phyloP scores from a whole-genome alignment of 2,797 vertebrate genomes.

The Parambassis ranga region DNA sequence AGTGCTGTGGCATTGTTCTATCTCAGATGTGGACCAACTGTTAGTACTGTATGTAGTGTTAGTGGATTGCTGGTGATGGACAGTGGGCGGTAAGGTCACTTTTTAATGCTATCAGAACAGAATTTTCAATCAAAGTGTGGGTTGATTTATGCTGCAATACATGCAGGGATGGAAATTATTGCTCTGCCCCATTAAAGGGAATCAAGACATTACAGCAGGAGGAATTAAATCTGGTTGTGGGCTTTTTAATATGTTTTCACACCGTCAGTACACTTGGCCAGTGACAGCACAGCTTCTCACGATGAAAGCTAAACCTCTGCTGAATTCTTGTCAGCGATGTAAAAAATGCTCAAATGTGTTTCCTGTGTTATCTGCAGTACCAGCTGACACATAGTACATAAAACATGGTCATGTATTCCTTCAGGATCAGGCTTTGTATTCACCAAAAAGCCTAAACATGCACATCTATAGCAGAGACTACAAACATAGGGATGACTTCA shows the following conservation, averaged over 20 bases:
- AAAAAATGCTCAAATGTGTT: slow-evolving; percentile 38
- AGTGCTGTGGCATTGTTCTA: slow-evolving; percentile 19
- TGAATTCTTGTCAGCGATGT: slow-evolving; percentile 48
- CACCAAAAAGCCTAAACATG: neutral
- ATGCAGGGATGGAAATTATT: slow-evolving; percentile 31
- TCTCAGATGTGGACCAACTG: neutral
- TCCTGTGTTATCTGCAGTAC: slow-evolving; percentile 51
- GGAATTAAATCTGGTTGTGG: slow-evolving; percentile 29
- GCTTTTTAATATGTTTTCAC: neutral
- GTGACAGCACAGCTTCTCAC: slow-evolving; percentile 9
- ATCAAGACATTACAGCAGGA: slow-evolving; percentile 10
- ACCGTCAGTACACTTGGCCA: slow-evolving; percentile 19
- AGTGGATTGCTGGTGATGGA: slow-evolving; percentile 17
- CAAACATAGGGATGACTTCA: neutral
- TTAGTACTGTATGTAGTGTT: neutral
- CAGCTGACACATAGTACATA: slow-evolving; percentile 40
- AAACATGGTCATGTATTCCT: slow-evolving; percentile 23
- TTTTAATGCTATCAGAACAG: slow-evolving; percentile 21
- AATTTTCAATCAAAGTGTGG: slow-evolving; percentile 24
- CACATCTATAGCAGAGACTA: slow-evolving; percentile 1
- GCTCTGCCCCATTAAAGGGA: slow-evolving; percentile 15
- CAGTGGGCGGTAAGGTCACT: slow-evolving; percentile 26
- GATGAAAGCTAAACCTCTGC: slow-evolving; percentile 45
- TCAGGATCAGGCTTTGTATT: slow-evolving; percentile 16
- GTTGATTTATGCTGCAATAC: slow-evolving; percentile 5